Evolutionary conservation across 2,113 vertebrate genomes (phyloP).

Genomic region (Bubo blakistoni): DNA sequence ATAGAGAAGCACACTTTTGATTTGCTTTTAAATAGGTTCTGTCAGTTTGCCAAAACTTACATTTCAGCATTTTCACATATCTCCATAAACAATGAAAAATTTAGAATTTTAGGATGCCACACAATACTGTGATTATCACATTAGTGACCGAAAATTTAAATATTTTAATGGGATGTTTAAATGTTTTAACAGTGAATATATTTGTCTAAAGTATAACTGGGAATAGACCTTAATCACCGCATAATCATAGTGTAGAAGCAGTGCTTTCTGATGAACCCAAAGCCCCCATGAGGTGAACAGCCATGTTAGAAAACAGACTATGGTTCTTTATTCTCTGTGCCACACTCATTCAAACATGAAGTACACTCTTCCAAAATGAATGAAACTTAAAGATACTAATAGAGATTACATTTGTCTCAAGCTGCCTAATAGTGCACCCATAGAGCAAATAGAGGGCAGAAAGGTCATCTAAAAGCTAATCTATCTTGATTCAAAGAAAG

Average conservation of each 20-base stretch:
- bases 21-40: not conserved
- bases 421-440: not conserved
- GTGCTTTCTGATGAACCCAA: not conserved
- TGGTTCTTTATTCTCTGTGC: not conserved
- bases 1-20: not conserved
- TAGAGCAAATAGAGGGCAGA: not conserved
- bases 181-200: not conserved
- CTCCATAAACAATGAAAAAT: not conserved
- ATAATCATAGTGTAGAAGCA: not conserved
- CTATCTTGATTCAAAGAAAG: not conserved
- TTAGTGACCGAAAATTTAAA: not conserved
- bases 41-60: not conserved
- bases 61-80: not conserved
- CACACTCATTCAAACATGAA: not conserved
- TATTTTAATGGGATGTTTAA: not conserved
- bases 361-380: not conserved
- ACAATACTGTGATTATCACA: not conserved
- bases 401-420: not conserved
- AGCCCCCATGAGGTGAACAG: not conserved
- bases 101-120: not conserved
- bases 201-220: not conserved
- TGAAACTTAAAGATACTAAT: not conserved
- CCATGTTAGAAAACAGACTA: not conserved
- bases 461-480: not conserved
- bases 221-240: not conserved